Evolutionary conservation across 2,113 vertebrate genomes (phyloP).

Genomic region (sheep (Ovis aries)): DNA sequence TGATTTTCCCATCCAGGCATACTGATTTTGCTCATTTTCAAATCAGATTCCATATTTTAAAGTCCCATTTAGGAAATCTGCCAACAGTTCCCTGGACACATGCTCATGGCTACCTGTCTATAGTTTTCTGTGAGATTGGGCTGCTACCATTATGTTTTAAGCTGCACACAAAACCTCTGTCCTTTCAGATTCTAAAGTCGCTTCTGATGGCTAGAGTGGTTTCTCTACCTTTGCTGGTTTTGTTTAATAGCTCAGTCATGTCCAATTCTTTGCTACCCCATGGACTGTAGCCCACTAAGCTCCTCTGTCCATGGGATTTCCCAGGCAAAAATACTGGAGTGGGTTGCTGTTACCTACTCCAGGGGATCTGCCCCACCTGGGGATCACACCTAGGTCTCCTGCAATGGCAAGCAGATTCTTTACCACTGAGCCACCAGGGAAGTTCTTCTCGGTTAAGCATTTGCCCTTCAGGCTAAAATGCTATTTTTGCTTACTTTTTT

Average conservation of each 20-base stretch:
- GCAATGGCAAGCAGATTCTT: background rate
- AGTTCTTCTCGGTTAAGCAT: background rate
- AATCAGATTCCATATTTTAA: background rate
- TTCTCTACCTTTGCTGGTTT: background rate
- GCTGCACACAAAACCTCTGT: accelerated
- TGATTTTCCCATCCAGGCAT: background rate
- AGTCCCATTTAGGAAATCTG: background rate
- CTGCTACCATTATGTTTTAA: background rate
- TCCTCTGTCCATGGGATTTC: background rate
- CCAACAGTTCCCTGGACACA: background rate
- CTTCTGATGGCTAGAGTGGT: background rate
- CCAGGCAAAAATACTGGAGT: background rate
- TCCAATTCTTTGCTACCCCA: background rate
- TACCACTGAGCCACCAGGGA: background rate
- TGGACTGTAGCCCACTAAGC: background rate
- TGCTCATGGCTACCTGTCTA: too few species aligned
- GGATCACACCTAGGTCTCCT: background rate
- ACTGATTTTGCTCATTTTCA: background rate
- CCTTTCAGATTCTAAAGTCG: background rate
- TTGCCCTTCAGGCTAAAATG: background rate
- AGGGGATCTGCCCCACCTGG: background rate
- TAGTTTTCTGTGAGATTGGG: too few species aligned
- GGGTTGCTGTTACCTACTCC: background rate
- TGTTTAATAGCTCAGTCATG: background rate
- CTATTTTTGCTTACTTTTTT: background rate